These are phyloP conservation scores for Xylota segnis DNA, from an alignment of 2,888 invertebrate genomes.

Conservation along the genomic window DNA sequence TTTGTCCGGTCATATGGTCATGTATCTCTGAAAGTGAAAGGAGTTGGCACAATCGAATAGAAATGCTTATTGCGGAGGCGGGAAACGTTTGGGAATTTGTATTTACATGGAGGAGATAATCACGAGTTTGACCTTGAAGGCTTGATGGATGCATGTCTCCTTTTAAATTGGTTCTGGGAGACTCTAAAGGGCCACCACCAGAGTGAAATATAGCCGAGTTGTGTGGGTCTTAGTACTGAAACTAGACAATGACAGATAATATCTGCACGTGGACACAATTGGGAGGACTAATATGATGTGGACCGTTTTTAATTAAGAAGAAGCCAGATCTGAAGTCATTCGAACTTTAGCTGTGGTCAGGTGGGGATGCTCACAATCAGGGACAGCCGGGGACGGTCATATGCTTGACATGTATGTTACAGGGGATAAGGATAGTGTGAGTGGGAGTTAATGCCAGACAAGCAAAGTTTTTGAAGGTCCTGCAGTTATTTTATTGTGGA, in stretches of 20 bases:
- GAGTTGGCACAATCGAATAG: neutral
- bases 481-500: too few species aligned
- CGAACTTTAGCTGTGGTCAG: too few species aligned
- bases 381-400: too few species aligned
- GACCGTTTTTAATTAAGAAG: conserved; percentile 6
- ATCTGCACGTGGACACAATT: neutral
- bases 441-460: too few species aligned
- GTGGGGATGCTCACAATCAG: too few species aligned
- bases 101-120: neutral
- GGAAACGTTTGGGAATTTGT: neutral
- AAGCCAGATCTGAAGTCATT: too few species aligned
- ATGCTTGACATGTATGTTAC: too few species aligned
- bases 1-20: conserved; percentile 26
- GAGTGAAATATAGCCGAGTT: neutral
- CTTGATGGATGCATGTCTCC: too few species aligned
- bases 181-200: neutral
- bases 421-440: too few species aligned
- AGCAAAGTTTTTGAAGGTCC: too few species aligned
- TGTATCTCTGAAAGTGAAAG: conserved; percentile 66
- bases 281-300: neutral
- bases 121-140: neutral
- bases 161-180: neutral
- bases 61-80: conserved; percentile 1
- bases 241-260: neutral
- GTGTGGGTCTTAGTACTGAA: neutral